Evolutionary conservation across 2,888 invertebrate genomes (phyloP).

Genomic region (Hemaris fuciformis): DNA sequence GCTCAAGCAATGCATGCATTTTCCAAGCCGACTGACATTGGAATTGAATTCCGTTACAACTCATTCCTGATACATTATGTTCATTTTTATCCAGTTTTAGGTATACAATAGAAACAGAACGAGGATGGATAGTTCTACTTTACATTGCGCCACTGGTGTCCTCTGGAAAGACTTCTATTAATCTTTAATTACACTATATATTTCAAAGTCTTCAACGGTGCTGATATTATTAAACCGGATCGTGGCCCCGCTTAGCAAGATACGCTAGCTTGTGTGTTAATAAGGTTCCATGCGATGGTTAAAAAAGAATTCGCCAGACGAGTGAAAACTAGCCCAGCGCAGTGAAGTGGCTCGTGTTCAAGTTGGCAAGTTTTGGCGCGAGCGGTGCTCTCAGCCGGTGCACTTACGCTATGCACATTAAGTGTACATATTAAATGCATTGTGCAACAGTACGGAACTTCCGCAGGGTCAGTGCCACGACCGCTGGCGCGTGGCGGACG

Average conservation of each 20-base stretch:
- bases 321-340: background rate
- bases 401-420: slow-evolving; percentile 1
- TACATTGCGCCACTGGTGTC: background rate
- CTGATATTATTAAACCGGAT: too few relatives aligned
- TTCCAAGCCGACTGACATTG: background rate
- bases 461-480: slow-evolving; percentile 65
- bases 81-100: background rate
- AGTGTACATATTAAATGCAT: slow-evolving; percentile 38
- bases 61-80: background rate
- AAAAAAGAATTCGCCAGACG: background rate
- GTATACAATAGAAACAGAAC: background rate
- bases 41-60: background rate
- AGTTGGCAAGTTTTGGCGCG: slow-evolving; percentile 2
- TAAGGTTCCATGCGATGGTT: background rate
- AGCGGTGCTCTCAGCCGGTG: background rate
- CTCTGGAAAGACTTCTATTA: background rate
- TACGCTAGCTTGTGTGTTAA: background rate
- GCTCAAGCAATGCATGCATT: background rate
- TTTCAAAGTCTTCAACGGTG: too few relatives aligned
- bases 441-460: slow-evolving; percentile 62
- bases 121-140: background rate
- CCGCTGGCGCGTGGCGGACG: slow-evolving; percentile 52
- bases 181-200: background rate
- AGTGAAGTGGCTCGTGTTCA: background rate
- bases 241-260: background rate